Base-by-base conservation (phyloP, 2,888 invertebrate species). In the Acholoe squamosa region DNA sequence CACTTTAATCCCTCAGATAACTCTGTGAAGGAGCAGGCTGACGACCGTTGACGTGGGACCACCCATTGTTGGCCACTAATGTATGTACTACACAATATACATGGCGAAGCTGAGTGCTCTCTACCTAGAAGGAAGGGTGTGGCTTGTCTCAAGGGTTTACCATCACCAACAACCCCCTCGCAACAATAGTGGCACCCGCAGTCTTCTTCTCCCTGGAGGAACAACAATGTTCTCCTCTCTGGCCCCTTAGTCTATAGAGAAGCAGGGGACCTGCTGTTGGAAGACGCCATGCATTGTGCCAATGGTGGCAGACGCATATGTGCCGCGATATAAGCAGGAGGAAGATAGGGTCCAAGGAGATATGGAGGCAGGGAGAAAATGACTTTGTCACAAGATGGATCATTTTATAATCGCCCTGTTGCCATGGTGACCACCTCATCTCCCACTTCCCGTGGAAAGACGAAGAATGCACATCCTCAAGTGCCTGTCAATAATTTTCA, bases 351-450 rank as follows among this genome's bases (percentile, higher is more conserved):
- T 19, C 19, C 22, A 61, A 16, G 28, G 71, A 28, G 71, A 28
- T 25, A 25, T n/a, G 33, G 5, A 80, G 33, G 28, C 19, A 43
- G 43, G 43, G 76, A 25, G 80, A 80, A 3, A 71, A 71, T 25
- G 34, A 80, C 80, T n/a, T 3, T 19, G 34, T 14, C 12, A 33
- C 33, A 80, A 43, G 43, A 80, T 34, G 33, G 80, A 80, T 34
- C 22, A 43, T 33, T 19, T 80, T 80, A 33, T 34, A 80, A 80
- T 43, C 80, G 43, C 22, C 80, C 7, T 80, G 80, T 80, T 80
- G 43, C 80, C 80, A 80, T 80, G 80, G 80, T 80, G 33, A 80
- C 80, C 80, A 80, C 14, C 80, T 43, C 43, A 80, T 80, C 43
- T 7, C 43, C 80, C 80, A 80, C 43, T 80, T 12, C 80, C 22